These are phyloP conservation scores for Diogma glabrata DNA, from an alignment of 2,888 invertebrate species.

Conservation along the genomic window DNA sequence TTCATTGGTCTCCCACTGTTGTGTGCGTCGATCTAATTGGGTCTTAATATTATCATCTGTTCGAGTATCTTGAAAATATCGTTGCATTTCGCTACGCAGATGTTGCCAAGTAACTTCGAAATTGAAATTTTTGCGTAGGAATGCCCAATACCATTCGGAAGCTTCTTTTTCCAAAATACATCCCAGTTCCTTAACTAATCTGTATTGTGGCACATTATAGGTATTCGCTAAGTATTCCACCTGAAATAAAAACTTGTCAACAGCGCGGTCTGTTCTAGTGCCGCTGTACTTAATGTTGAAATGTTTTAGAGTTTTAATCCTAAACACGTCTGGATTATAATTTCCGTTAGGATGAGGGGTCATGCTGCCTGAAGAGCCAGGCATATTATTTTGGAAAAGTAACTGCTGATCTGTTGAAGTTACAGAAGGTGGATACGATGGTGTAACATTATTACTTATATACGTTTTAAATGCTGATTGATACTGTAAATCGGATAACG, in stretches of 20 bases:
- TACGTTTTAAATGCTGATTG: too few species aligned
- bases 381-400: too few species aligned
- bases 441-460: too few species aligned
- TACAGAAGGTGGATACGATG: too few species aligned
- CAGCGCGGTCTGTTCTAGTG: neutral
- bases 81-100: neutral
- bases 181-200: neutral
- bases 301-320: neutral
- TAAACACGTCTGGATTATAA: too few species aligned
- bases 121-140: neutral
- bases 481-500: too few species aligned
- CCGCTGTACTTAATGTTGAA: neutral
- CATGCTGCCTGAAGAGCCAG: too few species aligned
- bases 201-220: neutral
- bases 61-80: neutral
- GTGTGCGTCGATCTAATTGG: neutral
- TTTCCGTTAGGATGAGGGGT: too few species aligned
- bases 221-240: neutral
- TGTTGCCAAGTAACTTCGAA: neutral
- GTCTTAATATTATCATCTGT: neutral
- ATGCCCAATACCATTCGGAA: slow-evolving; percentile 1
- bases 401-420: too few species aligned
- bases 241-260: neutral
- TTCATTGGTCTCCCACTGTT: neutral
- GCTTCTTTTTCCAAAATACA: neutral